A percentile compares a stretch with the other conserved stretches of the same genome.
These are phyloP conservation scores for Varanus salvator DNA, from an alignment of 2,113 vertebrate species.

Conservation along the genomic window DNA sequence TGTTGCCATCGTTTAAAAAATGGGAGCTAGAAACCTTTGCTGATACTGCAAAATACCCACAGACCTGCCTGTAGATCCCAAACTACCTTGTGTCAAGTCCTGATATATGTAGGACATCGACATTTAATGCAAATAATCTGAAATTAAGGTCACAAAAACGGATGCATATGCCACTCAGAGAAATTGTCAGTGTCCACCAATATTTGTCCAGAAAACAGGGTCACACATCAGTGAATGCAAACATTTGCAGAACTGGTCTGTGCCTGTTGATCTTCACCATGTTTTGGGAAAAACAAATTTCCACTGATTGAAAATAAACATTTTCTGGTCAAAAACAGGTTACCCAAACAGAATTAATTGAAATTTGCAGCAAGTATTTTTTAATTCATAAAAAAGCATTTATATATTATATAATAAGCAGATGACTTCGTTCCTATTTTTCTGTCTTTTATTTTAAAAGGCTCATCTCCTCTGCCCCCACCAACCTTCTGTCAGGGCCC, in stretches of 20 bases:
- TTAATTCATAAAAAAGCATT: background rate
- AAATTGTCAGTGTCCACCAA: background rate
- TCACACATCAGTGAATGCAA: background rate
- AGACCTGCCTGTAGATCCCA: too few relatives aligned
- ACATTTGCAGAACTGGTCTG: too few relatives aligned
- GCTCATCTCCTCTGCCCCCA: background rate
- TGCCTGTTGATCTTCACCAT: background rate
- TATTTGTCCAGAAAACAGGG: background rate
- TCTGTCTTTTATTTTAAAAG: background rate
- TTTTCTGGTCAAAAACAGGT: background rate
- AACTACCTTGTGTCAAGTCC: too few relatives aligned
- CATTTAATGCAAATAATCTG: background rate
- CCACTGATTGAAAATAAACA: background rate
- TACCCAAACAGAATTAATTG: background rate
- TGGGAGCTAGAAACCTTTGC: too few relatives aligned
- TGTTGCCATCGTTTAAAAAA: too few relatives aligned
- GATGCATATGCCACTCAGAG: background rate
- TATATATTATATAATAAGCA: background rate
- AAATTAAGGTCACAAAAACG: background rate
- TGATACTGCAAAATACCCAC: too few relatives aligned
- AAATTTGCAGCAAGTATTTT: background rate
- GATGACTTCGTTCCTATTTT: background rate
- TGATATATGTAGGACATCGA: background rate
- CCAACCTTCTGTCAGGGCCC: background rate
- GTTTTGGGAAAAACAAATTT: background rate